phyloP scores from a whole-genome alignment of 2,888 invertebrate species.

The Xestia ashworthii region DNA sequence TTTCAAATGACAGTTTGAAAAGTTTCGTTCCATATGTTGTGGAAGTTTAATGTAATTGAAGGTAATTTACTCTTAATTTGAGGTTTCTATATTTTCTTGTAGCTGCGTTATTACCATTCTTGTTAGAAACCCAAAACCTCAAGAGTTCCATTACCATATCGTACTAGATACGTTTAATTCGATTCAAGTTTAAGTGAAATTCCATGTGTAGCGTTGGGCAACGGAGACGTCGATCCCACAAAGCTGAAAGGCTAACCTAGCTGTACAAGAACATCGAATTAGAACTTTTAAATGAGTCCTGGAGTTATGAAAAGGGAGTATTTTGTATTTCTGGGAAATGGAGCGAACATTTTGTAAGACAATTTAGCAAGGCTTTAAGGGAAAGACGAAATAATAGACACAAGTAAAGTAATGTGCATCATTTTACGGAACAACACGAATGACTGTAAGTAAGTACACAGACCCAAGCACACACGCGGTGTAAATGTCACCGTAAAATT shows the following conservation, averaged over 20 bases:
- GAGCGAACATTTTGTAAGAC: not conserved
- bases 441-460: too few species aligned
- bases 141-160: constrained; percentile 29
- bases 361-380: not conserved
- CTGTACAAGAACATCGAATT: constrained; percentile 12
- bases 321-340: not conserved
- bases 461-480: too few species aligned
- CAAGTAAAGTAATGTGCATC: not conserved
- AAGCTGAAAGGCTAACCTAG: constrained; percentile 32
- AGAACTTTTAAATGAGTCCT: constrained; percentile 23
- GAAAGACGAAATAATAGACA: not conserved
- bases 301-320: constrained; percentile 1
- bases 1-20: constrained; percentile 65
- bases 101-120: constrained; percentile 34
- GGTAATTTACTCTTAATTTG: constrained; percentile 57
- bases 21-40: constrained; percentile 52
- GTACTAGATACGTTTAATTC: constrained; percentile 32
- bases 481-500: too few species aligned
- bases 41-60: constrained; percentile 51
- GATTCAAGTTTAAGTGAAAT: constrained; percentile 52
- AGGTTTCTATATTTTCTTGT: constrained; percentile 44
- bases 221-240: constrained; percentile 30
- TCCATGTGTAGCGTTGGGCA: constrained; percentile 47
- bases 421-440: not conserved
- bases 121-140: constrained; percentile 37